Evolutionary conservation across 1,140 invertebrate genomes (phyloP).

Genomic region (Papilio xuthus): DNA sequence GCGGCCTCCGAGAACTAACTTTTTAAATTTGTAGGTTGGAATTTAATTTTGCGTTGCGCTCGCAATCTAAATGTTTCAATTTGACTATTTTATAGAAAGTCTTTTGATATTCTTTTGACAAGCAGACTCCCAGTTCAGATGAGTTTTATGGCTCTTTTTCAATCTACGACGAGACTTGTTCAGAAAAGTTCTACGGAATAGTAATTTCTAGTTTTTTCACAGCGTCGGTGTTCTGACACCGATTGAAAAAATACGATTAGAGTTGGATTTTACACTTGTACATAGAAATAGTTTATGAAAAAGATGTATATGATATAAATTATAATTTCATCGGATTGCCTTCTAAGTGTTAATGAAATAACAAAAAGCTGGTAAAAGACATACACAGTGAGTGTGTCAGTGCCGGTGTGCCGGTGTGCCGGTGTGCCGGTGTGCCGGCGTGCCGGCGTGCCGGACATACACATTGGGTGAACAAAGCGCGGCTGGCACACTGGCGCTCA

Average conservation of each 20-base stretch:
- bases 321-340: too few relatives aligned
- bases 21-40: conserved; percentile 8
- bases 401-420: background rate
- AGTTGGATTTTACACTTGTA: background rate
- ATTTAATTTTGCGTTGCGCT: conserved; percentile 4
- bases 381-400: background rate
- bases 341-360: background rate
- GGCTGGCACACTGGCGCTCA: background rate
- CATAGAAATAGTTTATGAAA: background rate
- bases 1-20: background rate
- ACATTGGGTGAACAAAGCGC: too few relatives aligned
- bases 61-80: conserved; percentile 9
- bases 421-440: too few relatives aligned
- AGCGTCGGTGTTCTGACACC: background rate
- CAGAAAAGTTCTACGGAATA: background rate
- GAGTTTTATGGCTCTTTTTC: background rate
- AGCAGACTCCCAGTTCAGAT: background rate
- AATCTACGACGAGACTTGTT: background rate
- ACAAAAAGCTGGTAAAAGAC: background rate
- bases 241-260: background rate
- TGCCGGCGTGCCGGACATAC: background rate
- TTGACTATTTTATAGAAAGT: conserved; percentile 7
- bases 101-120: conserved; percentile 10
- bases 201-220: conserved; percentile 9
- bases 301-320: background rate